phyloP scores from a whole-genome alignment of 2,797 vertebrate species.

The Potorous gilbertii region DNA sequence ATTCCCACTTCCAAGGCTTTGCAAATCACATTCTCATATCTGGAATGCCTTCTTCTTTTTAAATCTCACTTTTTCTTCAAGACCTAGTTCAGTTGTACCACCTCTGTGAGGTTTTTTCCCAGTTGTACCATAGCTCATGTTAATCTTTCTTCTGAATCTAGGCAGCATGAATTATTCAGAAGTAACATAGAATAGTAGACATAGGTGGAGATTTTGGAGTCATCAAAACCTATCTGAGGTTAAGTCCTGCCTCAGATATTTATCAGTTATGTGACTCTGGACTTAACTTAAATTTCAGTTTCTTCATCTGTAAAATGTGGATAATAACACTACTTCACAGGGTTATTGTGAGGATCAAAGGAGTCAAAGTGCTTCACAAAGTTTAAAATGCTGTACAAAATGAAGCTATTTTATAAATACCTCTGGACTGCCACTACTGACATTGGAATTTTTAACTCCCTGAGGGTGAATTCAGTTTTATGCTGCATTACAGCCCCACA shows the following conservation, averaged over 20 bases:
- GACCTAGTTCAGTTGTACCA: not conserved
- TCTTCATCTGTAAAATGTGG: not conserved
- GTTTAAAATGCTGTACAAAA: not conserved
- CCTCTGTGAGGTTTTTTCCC: not conserved
- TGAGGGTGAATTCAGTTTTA: not conserved
- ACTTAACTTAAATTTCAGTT: not conserved
- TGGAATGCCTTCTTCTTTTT: not conserved
- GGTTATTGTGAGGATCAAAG: not conserved
- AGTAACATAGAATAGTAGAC: not conserved
- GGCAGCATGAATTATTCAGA: not conserved
- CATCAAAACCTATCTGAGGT: not conserved
- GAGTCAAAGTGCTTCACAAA: not conserved
- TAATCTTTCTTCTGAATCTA: not conserved
- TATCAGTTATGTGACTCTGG: not conserved
- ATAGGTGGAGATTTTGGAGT: not conserved
- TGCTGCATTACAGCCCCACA: not conserved
- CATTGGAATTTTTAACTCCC: not conserved
- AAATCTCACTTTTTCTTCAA: not conserved
- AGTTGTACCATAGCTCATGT: not conserved
- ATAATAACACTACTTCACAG: not conserved
- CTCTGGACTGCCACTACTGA: not conserved
- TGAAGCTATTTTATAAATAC: not conserved
- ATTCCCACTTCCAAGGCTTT: not conserved
- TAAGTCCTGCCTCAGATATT: not conserved
- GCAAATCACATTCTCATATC: not conserved